Base-by-base conservation (phyloP, 2,797 vertebrate genomes). In the Antennarius maculatus region DNA sequence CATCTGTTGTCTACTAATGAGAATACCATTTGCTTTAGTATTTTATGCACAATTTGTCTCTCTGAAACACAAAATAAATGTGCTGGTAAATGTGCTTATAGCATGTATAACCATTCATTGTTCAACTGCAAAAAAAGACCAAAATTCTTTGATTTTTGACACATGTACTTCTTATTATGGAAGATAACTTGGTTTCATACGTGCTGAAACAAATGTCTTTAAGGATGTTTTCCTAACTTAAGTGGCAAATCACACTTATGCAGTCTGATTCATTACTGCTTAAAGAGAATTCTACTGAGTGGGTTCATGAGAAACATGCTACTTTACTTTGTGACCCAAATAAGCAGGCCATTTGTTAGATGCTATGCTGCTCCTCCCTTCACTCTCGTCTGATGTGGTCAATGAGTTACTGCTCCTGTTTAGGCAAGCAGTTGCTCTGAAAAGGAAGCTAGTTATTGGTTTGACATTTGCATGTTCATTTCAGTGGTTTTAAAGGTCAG, bases 391-490 rank as follows among this genome's bases (percentile, higher is more conserved):
- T 72, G 71, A 76, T 63, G 69, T 70, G 55, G 71, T 72, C 60
- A 64, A 69, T 81, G 68, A 82, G 82, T 78, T 80, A 77, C 61
- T 29, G 55, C 83, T 82, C 63, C 78, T 79, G 79, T 85, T 89
- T 74, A 84, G 79, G 52, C 64, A 51, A 79, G 57, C 49, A 54
- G 61, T 55, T 52, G 29, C 71, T 67, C 69, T 85, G 88, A 90
- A 68, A 48, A 87, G 91, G 90, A 91, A 91, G 80, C 87, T 52
- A 42, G 84, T 92, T 87, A 91, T 91, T 91, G 87, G 79, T 61
- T 83, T 90, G 87, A 90, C 90, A 75, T 90, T 88, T 84, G 83
- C 85, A 85, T 88, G 87, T 81, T 77, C 58, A 54, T 83, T 90
- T 86, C 76, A 68, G 39, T 47, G 49, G 31, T 76, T 82, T 90